Evolutionary conservation across 2,888 invertebrate species (phyloP).

Genomic region (Hipparchia semele): DNA sequence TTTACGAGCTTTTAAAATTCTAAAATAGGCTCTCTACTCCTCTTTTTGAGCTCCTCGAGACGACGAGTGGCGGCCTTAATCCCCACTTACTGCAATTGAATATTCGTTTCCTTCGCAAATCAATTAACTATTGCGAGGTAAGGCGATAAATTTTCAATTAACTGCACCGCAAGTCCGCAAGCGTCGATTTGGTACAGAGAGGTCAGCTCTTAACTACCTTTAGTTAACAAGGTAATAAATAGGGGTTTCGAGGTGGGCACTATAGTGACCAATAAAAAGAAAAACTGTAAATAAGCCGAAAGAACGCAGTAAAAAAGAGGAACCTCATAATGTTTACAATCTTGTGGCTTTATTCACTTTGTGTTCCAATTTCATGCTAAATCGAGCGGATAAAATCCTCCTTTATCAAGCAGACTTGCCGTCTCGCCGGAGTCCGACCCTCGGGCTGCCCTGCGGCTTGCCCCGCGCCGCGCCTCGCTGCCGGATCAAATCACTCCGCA

Average conservation of each 20-base stretch:
- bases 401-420: conserved; percentile 79
- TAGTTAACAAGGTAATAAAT: conserved; percentile 82
- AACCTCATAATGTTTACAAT: conserved; percentile 82
- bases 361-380: conserved; percentile 84
- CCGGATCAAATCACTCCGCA: conserved; percentile 46
- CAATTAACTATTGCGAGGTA: conserved; percentile 67
- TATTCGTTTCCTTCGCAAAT: conserved; percentile 64
- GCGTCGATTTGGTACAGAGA: conserved; percentile 61
- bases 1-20: conserved; percentile 60
- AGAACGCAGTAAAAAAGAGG: conserved; percentile 77
- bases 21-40: conserved; percentile 50
- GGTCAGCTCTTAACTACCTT: conserved; percentile 73
- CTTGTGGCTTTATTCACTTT: conserved; percentile 83
- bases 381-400: conserved; percentile 81
- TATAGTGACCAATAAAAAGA: conserved; percentile 74
- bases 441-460: conserved; percentile 39
- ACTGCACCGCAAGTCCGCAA: conserved; percentile 62
- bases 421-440: conserved; percentile 62
- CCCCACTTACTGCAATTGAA: conserved; percentile 48
- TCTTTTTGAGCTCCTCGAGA: conserved; percentile 55
- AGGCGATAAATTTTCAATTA: conserved; percentile 76
- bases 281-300: conserved; percentile 78
- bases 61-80: conserved; percentile 42
- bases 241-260: conserved; percentile 66
- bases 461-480: conserved; percentile 37